A percentile compares a stretch with the other conserved stretches of the same genome.
These are phyloP conservation scores for Sapayoa aenigma DNA, from an alignment of 2,113 vertebrate genomes.

Conservation along the genomic window DNA sequence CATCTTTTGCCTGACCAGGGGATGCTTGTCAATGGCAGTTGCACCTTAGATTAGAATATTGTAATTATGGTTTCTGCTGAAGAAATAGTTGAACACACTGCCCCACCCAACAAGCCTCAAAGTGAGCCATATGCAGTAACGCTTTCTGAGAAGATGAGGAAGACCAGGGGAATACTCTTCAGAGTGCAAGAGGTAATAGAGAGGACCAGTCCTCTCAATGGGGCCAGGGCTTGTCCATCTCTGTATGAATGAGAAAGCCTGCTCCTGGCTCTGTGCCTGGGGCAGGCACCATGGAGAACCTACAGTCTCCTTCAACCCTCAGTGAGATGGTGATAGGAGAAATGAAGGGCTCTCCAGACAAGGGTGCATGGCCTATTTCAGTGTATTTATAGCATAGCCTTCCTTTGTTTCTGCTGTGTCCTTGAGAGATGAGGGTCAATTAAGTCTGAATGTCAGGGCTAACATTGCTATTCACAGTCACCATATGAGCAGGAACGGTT, in stretches of 20 bases:
- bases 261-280: not conserved
- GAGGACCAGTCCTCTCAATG: accelerated
- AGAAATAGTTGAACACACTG: not conserved
- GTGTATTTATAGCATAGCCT: not conserved
- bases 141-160: not conserved
- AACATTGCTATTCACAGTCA: not conserved
- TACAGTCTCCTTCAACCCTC: not conserved
- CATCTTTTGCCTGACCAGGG: not conserved
- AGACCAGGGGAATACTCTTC: not conserved
- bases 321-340: not conserved
- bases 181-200: not conserved
- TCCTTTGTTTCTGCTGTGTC: not conserved
- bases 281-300: not conserved
- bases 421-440: slow-evolving; percentile 5
- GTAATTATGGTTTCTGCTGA: not conserved
- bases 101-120: not conserved
- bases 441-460: not conserved
- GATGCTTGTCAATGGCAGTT: not conserved
- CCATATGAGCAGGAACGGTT: accelerated
- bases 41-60: not conserved
- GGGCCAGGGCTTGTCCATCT: not conserved
- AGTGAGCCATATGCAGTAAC: accelerated
- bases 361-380: not conserved
- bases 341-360: not conserved
- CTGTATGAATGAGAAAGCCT: not conserved